A percentile compares a stretch with the other conserved stretches of the same genome.
These are phyloP conservation scores for Lates japonicus DNA, from an alignment of 2,797 vertebrate species.

Conservation along the genomic window DNA sequence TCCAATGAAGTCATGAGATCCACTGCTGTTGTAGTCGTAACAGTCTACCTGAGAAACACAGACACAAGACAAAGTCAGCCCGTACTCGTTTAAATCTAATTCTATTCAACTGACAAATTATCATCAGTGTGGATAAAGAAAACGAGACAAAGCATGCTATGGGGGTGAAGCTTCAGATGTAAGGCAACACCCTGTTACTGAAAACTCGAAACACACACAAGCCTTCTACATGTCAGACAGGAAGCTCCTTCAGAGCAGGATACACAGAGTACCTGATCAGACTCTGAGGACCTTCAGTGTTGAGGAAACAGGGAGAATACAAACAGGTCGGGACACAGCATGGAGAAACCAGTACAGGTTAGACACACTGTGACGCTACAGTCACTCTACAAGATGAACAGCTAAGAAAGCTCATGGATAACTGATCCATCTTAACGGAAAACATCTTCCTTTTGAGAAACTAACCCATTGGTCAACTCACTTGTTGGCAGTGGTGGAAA, in stretches of 20 bases:
- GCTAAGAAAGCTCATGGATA: conserved; percentile 33
- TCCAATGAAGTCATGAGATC: conserved; percentile 95
- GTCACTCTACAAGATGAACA: conserved; percentile 1
- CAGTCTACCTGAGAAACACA: conserved; percentile 90
- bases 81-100: neutral
- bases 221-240: neutral
- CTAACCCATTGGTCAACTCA: conserved; percentile 41
- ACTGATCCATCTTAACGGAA: conserved; percentile 59
- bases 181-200: neutral
- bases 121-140: neutral
- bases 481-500: neutral
- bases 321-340: conserved; percentile 36
- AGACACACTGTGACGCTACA: conserved; percentile 31
- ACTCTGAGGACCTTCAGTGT: neutral
- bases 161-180: conserved; percentile 17
- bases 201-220: conserved; percentile 26
- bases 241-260: neutral
- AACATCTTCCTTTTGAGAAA: conserved; percentile 24
- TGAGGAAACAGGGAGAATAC: conserved; percentile 18
- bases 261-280: neutral
- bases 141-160: conserved; percentile 53
- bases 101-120: neutral
- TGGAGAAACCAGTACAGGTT: conserved; percentile 4
- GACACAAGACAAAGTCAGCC: neutral
- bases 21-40: conserved; percentile 93